Evolutionary conservation across 2,888 invertebrate species (phyloP).

Genomic region (Embidobia sp.): DNA sequence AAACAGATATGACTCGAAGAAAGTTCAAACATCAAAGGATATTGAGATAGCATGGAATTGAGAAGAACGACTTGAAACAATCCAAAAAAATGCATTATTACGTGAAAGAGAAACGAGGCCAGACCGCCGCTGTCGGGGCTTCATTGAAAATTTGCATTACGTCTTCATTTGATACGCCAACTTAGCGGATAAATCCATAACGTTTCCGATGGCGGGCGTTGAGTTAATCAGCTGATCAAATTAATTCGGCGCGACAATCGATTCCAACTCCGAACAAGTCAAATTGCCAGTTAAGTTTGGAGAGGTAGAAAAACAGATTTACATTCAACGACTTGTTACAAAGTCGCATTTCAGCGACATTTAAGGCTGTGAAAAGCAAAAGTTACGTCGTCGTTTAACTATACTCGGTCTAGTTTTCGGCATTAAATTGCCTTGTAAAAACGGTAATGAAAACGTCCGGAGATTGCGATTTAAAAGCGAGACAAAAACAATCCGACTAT

Average conservation of each 20-base stretch:
- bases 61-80: slow-evolving; percentile 20
- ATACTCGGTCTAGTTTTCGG: too few relatives aligned
- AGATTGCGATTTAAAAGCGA: too few relatives aligned
- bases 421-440: too few relatives aligned
- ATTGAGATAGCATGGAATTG: slow-evolving; percentile 23
- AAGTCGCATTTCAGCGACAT: too few relatives aligned
- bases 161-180: background rate
- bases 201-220: background rate
- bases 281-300: too few relatives aligned
- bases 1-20: slow-evolving; percentile 30
- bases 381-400: too few relatives aligned
- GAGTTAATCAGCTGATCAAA: slow-evolving; percentile 29
- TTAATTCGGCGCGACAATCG: slow-evolving; percentile 27
- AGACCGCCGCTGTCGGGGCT: background rate
- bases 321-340: too few relatives aligned
- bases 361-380: too few relatives aligned
- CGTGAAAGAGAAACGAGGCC: background rate
- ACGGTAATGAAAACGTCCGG: too few relatives aligned
- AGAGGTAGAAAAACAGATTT: too few relatives aligned
- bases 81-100: slow-evolving; percentile 23
- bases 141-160: slow-evolving; percentile 20
- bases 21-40: slow-evolving; percentile 50
- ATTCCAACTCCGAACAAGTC: slow-evolving; percentile 23
- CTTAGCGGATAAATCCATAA: background rate
- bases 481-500: too few relatives aligned